phyloP scores from a whole-genome alignment of 2,113 vertebrate species.

The Cariama cristata region DNA sequence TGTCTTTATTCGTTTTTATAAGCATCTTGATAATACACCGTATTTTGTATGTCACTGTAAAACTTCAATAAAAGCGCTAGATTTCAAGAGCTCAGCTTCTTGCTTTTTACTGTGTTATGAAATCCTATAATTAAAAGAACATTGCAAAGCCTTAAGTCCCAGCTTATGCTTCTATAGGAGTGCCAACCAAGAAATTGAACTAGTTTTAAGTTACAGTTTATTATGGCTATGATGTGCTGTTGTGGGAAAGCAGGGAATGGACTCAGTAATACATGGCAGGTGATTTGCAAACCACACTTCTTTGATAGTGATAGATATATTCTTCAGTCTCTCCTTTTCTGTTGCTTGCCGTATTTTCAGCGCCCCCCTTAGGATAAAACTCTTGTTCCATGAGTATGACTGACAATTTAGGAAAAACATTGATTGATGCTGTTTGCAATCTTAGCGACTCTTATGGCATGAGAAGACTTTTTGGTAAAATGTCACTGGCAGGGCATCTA shows the following conservation, averaged over 20 bases:
- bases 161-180: neutral
- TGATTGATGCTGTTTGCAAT: neutral
- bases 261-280: accelerated
- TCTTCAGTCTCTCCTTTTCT: neutral
- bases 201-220: neutral
- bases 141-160: neutral
- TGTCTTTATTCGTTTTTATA: neutral
- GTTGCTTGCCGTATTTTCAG: neutral
- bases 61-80: neutral
- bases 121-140: neutral
- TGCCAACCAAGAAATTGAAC: neutral
- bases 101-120: neutral
- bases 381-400: neutral
- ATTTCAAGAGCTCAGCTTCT: neutral
- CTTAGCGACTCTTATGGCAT: neutral
- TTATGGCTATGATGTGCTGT: neutral
- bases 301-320: neutral
- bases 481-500: neutral
- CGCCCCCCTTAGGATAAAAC: neutral
- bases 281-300: neutral
- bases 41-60: neutral
- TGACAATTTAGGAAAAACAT: neutral
- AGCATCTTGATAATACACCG: neutral
- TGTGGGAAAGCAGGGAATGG: neutral
- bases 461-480: neutral